A percentile compares a stretch with the other conserved stretches of the same genome.
Evolutionary conservation across 2,113 vertebrate species (phyloP).

Genomic region (Trichomycterus rosablanca): DNA sequence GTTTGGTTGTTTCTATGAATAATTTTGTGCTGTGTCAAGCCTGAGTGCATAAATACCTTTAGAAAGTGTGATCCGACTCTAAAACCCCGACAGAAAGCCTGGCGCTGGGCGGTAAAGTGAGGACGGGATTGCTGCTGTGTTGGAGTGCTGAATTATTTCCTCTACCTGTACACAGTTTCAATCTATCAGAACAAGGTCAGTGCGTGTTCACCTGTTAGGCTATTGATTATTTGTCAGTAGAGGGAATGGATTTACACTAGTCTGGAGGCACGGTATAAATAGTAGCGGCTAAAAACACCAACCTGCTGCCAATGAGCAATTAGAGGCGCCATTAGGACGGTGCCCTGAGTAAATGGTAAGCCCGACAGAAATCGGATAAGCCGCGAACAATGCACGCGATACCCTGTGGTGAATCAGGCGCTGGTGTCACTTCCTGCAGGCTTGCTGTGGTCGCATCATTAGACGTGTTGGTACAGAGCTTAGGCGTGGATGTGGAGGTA

Average conservation of each 20-base stretch:
- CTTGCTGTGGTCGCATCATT: conserved; percentile 34
- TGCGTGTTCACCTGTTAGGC: conserved; percentile 16
- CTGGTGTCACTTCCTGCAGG: conserved; percentile 34
- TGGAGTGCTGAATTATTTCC: background rate
- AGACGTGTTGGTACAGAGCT: conserved; percentile 25
- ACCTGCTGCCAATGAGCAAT: conserved; percentile 21
- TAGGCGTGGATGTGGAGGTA: conserved; percentile 32
- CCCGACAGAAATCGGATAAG: conserved; percentile 21
- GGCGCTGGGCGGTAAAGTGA: too few species aligned
- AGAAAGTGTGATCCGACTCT: too few species aligned
- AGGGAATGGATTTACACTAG: conserved; percentile 27
- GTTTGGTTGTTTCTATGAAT: too few species aligned
- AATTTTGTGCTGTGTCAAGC: too few species aligned
- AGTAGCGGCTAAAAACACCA: conserved; percentile 2
- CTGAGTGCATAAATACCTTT: too few species aligned
- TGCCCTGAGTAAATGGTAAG: conserved; percentile 16
- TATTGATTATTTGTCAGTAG: conserved; percentile 33
- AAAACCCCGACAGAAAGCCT: too few species aligned
- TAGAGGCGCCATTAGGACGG: conserved; percentile 31
- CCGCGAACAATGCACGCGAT: conserved; percentile 31
- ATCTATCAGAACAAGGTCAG: conserved; percentile 34
- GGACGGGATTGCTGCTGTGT: background rate
- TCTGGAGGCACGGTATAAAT: conserved; percentile 19
- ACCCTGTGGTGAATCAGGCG: conserved; percentile 30
- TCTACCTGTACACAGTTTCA: background rate